Evolutionary conservation across 1,140 invertebrate genomes (phyloP), one percentile per base, ranked within the genome.

Genomic region (Cepaea nemoralis): DNA sequence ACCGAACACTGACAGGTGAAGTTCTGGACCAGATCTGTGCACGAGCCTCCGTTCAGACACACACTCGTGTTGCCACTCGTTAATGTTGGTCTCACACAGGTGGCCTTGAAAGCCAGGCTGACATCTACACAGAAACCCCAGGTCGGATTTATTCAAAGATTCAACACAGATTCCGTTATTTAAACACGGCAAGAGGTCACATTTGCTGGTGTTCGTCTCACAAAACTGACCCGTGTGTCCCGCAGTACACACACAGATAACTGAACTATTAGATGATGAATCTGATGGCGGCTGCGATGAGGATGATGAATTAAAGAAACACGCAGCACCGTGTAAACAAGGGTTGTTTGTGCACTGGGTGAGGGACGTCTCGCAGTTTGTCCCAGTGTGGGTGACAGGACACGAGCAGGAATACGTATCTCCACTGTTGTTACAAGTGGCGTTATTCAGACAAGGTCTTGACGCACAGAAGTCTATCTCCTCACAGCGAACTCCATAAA

Each of bases 161-260:
- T 98, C 96, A 27, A 96, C 93, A 92, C 97, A 98, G 55, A 95
- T 96, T 35, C 95, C 97, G 59, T 84, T 85, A 75, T 86, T 83
- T 40, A 69, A 16, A 75, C 88, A 89, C 3, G 86, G 85, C 5
- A 74, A 6, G 70, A 67, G 79, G 16, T 39, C 48, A 71, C 88
- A 89, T 45, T 87, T 83, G 67, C 88, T 77, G 19, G 84, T 82
- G 33, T 87, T 69, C 24, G 48, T 71, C 66, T 97, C 95, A 91
- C 97, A 98, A 24, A 93, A 91, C 3, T 55, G 42, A n/a, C 87
- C 87, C 0, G 70, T 82, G 69, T 50, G 86, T 22, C 84, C 84
- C 24, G 73, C 63, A 16, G 74, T 77, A 78, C 88, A 89, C 3
- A 70, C 24, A 78, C 88, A 89, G 66, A 82, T 86, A 31, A 63